Evolutionary conservation across 2,113 vertebrate genomes (phyloP).

Genomic region (Nanorana parkeri): DNA sequence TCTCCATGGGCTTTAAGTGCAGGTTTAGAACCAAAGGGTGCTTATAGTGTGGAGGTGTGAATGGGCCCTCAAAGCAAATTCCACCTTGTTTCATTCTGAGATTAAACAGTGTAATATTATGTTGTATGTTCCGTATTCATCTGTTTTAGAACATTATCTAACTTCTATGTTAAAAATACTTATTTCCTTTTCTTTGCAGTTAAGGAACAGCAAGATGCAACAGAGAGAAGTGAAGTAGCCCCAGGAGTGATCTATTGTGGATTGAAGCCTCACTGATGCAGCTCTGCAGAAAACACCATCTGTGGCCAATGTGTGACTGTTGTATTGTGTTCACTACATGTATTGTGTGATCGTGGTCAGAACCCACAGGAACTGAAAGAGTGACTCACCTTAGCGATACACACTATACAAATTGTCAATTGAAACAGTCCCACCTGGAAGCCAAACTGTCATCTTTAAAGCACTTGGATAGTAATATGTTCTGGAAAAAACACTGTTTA

Average conservation of each 20-base stretch:
- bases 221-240: constrained; percentile 64
- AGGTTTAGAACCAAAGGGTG: too few relatives aligned
- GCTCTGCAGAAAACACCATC: constrained; percentile 64
- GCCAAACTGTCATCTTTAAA: constrained; percentile 68
- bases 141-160: too few relatives aligned
- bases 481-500: constrained; percentile 65
- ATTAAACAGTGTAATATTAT: too few relatives aligned
- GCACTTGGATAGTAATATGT: constrained; percentile 69
- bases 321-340: constrained; percentile 22
- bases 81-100: too few relatives aligned
- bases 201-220: constrained; percentile 73
- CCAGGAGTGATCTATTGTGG: constrained; percentile 70
- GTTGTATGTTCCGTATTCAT: too few relatives aligned
- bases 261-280: constrained; percentile 51
- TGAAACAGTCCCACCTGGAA: constrained; percentile 61
- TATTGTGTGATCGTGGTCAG: constrained; percentile 4
- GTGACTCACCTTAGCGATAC: neutral
- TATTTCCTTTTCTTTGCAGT: constrained; percentile 71
- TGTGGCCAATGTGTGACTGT: constrained; percentile 64
- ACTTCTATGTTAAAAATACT: neutral
- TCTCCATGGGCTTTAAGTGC: too few relatives aligned
- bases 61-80: too few relatives aligned
- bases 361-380: constrained; percentile 12
- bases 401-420: constrained; percentile 11
- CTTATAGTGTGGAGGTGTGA: too few relatives aligned